Base-by-base conservation (phyloP, 92 coral and sea anemone species). In the Galaxea fascicularis region DNA sequence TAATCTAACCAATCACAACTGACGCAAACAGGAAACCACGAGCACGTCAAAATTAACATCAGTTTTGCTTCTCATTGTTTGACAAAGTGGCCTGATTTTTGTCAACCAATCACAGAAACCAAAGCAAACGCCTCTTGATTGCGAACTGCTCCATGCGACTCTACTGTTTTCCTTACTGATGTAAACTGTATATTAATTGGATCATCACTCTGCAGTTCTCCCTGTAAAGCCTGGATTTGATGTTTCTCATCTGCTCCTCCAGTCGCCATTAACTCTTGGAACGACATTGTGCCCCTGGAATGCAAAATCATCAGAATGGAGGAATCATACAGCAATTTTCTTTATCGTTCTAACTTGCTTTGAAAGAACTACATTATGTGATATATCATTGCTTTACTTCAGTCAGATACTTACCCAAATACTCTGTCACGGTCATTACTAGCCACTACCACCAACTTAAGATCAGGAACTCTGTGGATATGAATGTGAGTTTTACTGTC, bases 181-280 rank as follows among this genome's bases (percentile, higher is more conserved):
- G 99, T 96, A 62, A 87, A 96, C 86, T 96, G 99, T 60, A 96
- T 96, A 86, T 93, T 96, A 70, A 96, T 93, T 28, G 99, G 99
- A 74, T 96, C 97, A 83, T 96, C 99, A 66, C 93, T 88, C 62
- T 96, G 95, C 12, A 96, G 89, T 31, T 85, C 90, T 49, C 74
- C 80, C 84, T 96, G 98, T 73, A 96, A 80, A 54, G 80, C 67
- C 15, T 57, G 62, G 16, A 96, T 75, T 85, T 93, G 89, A 51
- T 78, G 90, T 73, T 80, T 91, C 66, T 96, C 95, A 2, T 49
- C 72, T 16, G 67, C 44, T 39, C 93, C 94, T 20, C 95, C 99
- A 27, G 90, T 87, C 52, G 71, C 69, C 97, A 95, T 90, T 17
- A 96, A 77, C 26, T 96, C 96, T 14, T 80, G 67, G 82, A 96